Evolutionary conservation across 2,888 invertebrate species (phyloP).

Genomic region (Harmothoe impar): DNA sequence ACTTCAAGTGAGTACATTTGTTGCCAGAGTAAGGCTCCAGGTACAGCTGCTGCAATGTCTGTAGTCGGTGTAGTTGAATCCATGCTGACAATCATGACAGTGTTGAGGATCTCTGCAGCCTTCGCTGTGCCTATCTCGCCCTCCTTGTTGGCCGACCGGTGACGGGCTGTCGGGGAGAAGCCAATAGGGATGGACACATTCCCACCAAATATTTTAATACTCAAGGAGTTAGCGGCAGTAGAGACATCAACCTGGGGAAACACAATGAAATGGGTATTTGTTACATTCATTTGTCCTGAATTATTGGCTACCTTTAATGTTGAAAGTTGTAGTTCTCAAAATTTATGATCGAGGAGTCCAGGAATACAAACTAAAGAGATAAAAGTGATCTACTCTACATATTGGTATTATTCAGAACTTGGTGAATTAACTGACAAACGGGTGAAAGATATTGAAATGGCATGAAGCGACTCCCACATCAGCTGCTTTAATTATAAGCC

Average conservation of each 20-base stretch:
- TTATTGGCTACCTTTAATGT: too few species aligned
- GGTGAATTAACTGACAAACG: too few species aligned
- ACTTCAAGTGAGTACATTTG: background rate
- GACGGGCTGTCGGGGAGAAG: constrained; percentile 13
- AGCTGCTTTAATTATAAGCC: too few species aligned
- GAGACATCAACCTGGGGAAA: background rate
- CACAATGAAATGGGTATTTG: too few species aligned
- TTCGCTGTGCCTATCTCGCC: constrained; percentile 3
- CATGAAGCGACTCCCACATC: too few species aligned
- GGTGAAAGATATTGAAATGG: too few species aligned
- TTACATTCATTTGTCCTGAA: too few species aligned
- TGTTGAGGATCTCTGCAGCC: background rate
- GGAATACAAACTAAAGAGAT: too few species aligned
- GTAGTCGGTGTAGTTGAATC: background rate
- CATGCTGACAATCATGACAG: constrained; percentile 40
- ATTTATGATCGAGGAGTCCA: too few species aligned
- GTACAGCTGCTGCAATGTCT: constrained; percentile 27
- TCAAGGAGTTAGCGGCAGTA: background rate
- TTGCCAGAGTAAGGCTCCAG: constrained; percentile 35
- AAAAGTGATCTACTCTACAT: too few species aligned
- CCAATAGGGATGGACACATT: background rate
- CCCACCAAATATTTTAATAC: background rate
- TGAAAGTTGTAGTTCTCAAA: too few species aligned
- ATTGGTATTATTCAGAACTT: too few species aligned
- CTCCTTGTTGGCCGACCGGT: constrained; percentile 21